Evolutionary conservation across 2,888 invertebrate species (phyloP), one percentile per base, ranked within the genome.

Genomic region (Phlogophora meticulosa): DNA sequence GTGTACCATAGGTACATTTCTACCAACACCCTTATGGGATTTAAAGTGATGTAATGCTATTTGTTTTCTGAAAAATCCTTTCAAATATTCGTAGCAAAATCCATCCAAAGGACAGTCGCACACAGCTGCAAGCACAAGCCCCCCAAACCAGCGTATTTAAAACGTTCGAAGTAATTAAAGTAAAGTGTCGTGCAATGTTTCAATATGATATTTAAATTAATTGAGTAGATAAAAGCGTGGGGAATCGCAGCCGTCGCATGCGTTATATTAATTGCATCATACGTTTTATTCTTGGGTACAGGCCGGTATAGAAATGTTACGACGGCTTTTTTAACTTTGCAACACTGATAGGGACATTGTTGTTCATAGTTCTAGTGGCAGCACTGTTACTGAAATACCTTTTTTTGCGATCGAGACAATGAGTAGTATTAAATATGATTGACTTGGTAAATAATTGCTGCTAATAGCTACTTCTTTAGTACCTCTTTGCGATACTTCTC

Each of bases 161-260:
- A 71, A 60, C 57, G 72, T 51, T 77, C 61, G 68, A 53, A 70
- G 66, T 78, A 82, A 85, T 87, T 81, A 85, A 74, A 73, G 63
- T 60, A 52, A 68, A 70, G 62, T 78, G 76, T 76, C 60, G 61
- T 67, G 63, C 74, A 71, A 82, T 82, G 78, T 72, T 76, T 78
- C 79, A 81, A 72, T 75, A 75, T 78, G 77, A 85, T 82, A 76
- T 81, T 77, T 80, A 82, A 83, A 87, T 87, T 85, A 86, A 87
- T 87, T 72, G 73, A 51, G 62, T 36, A 84, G 83, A 86, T 86
- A 85, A 80, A 85, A 74, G 80, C 75, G 55, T 58, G 72, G 67
- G 68, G 65, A 76, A 67, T 65, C 59, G 60, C 58, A 63, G 66
- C 65, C 63, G 56, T 71, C 74, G 76, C 59, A 69, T 76, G 75